Percentiles rank a stretch among this genome's conserved stretches.
Evolutionary conservation across 1,140 invertebrate genomes (phyloP).

Genomic region (Wiebesia pumilae): DNA sequence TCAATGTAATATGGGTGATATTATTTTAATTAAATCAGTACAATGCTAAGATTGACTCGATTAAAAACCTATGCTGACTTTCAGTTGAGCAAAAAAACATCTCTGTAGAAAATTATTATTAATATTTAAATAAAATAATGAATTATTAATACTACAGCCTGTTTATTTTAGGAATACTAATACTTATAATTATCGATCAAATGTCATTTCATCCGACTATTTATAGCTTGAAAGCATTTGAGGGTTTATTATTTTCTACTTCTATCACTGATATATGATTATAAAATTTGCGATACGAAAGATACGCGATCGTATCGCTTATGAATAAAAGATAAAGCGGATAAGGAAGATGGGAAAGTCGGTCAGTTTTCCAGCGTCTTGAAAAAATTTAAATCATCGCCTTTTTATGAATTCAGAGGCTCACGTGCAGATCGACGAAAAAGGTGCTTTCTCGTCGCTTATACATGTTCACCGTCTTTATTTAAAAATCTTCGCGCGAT

Average conservation of each 20-base stretch:
- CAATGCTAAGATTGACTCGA: no score
- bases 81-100: no score
- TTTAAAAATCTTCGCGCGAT: conserved; percentile 38
- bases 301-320: neutral
- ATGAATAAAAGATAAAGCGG: neutral
- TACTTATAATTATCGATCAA: neutral
- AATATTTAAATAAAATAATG: no score
- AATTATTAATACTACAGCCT: neutral
- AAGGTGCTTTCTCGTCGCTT: neutral
- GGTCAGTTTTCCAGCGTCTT: conserved; percentile 27
- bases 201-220: neutral
- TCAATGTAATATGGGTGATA: no score
- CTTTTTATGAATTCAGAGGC: conserved; percentile 38
- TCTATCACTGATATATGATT: neutral
- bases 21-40: no score
- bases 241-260: neutral
- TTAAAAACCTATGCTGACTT: no score
- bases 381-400: conserved; percentile 37
- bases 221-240: neutral
- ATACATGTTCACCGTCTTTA: neutral
- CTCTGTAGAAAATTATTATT: no score
- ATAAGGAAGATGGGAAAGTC: conserved; percentile 7
- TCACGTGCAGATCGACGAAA: conserved; percentile 13
- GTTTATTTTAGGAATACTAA: no score
- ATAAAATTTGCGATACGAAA: neutral